A percentile compares a stretch with the other conserved stretches of the same genome.
These are phyloP conservation scores for Coryphaenoides rupestris DNA, from an alignment of 2,113 vertebrate species.

Conservation along the genomic window DNA sequence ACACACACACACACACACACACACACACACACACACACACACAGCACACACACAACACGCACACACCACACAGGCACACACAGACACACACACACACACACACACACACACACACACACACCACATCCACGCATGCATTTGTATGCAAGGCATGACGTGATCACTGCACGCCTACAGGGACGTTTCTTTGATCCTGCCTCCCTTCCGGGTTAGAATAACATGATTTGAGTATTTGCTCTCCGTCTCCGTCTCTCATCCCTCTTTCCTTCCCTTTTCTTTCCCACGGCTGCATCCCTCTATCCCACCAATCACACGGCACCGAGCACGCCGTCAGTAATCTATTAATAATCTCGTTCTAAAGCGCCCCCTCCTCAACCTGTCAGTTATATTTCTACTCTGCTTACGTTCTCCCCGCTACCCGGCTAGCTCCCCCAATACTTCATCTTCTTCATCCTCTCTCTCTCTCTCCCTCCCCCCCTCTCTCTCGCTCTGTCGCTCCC, in stretches of 20 bases:
- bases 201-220: not conserved
- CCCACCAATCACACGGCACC: not conserved
- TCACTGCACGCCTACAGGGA: not conserved
- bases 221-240: slow-evolving; percentile 1
- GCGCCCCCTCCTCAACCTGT: too few relatives aligned
- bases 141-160: not conserved
- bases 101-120: too few relatives aligned
- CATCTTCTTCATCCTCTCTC: not conserved
- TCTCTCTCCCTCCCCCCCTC: too few relatives aligned
- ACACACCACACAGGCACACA: too few relatives aligned
- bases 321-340: too few relatives aligned
- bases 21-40: too few relatives aligned
- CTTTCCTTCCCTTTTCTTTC: not conserved
- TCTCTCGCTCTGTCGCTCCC: too few relatives aligned
- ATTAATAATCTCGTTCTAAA: too few relatives aligned
- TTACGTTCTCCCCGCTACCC: not conserved
- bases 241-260: not conserved
- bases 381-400: not conserved
- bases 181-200: not conserved
- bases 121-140: not conserved
- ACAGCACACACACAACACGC: too few relatives aligned
- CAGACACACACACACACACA: not conserved
- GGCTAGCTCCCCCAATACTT: too few relatives aligned
- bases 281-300: not conserved
- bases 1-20: too few relatives aligned